A percentile compares a stretch with the other conserved stretches of the same genome.
These are phyloP conservation scores for Ichneumon xanthorius DNA, from an alignment of 2,888 invertebrate species.

Conservation along the genomic window DNA sequence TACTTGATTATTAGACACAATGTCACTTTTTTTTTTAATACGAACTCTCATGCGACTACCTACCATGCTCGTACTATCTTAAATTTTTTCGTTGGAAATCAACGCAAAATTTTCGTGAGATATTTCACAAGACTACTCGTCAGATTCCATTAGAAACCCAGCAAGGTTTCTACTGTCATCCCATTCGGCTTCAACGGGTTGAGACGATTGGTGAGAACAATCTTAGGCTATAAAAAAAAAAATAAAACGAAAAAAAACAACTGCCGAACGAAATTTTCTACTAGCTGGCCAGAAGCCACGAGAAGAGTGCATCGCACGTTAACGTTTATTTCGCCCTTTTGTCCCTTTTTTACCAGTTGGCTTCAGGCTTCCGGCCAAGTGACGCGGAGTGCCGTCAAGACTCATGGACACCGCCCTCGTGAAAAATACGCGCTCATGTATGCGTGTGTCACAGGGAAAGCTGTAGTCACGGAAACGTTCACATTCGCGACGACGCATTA, in stretches of 20 bases:
- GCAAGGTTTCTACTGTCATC: not conserved
- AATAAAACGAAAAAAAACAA: not conserved
- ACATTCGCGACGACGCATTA: conserved; percentile 5
- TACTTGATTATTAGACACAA: not conserved
- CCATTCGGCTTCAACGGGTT: not conserved
- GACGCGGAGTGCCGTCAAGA: not conserved
- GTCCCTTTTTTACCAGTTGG: conserved; percentile 32
- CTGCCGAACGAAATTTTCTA: conserved; percentile 37
- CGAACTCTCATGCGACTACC: too few species aligned
- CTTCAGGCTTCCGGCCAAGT: conserved; percentile 55
- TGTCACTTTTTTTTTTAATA: too few species aligned
- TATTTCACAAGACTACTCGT: too few species aligned
- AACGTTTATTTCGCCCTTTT: conserved; percentile 29
- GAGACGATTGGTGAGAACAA: not conserved
- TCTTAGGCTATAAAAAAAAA: not conserved
- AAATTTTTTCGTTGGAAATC: too few species aligned
- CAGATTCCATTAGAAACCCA: not conserved
- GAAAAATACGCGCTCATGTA: not conserved
- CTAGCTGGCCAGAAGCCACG: conserved; percentile 46
- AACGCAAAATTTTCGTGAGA: too few species aligned
- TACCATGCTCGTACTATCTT: too few species aligned
- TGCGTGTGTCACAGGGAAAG: not conserved
- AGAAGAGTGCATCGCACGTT: not conserved
- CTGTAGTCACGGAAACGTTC: conserved; percentile 11
- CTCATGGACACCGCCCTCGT: conserved; percentile 23